Evolutionary conservation across 2,113 vertebrate genomes (phyloP), one percentile per base, ranked within the genome.

Genomic region (Pelecanoides urinatrix): DNA sequence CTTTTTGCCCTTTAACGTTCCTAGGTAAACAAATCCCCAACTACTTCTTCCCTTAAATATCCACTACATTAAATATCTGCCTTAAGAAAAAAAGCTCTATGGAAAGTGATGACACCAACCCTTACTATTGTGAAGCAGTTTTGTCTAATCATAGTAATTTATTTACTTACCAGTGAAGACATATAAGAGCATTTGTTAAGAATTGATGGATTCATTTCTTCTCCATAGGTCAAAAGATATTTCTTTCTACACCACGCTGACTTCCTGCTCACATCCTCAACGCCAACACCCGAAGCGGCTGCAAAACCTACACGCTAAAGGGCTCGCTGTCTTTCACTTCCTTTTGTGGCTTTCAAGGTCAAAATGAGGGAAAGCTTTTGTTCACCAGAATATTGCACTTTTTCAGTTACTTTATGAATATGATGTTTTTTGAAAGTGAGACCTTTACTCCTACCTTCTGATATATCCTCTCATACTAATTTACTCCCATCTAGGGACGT

Each of bases 291-390:
- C 27, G 1, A 56, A 45, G 80, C 10, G 26, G 58, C 87, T 42
- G 45, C 47, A 72, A 52, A 80, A 34, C 9, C 30, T 67, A 49
- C 8, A 49, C 1, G 5, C 53, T 27, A n/a, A 88, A 93, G 67
- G 68, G n/a, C 50, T 92, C 4, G 0, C 71, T 50, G 52, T 49
- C 49, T 94, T 71, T 95, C 70, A 96, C 61, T 97, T 97, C 96
- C 94, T 78, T 96, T 94, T 92, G 93, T 36, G 65, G 88, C 38
- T 97, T 94, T 85, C 18, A 94, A 94, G 73, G 86, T 75, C 49
- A 11, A 94, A 91, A 90, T 1, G 7, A 70, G 45, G 45, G 47
- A 71, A 8, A 44, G 8, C 11, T 45, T 71, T 32, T 49, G 27
- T 22, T 74, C 53, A 86, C 22, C 34, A 85, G 26, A 86, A 21